Evolutionary conservation across 2,888 invertebrate genomes (phyloP), one percentile per base, ranked within the genome.

Genomic region (Aphidius colemani): DNA sequence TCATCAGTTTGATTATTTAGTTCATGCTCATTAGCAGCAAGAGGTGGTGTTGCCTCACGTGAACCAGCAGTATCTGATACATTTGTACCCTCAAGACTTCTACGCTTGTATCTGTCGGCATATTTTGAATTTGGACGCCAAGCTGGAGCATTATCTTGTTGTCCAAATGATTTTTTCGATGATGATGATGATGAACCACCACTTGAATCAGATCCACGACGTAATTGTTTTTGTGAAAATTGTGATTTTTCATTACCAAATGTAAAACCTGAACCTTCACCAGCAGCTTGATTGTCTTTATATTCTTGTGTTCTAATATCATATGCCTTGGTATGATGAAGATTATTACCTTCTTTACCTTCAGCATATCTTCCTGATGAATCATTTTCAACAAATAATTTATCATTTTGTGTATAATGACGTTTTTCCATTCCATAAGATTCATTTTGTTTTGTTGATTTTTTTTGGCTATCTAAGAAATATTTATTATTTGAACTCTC

Each of bases 11-110:
- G 50, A 9, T 50, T 7, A 7, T 8, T 9, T 57, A 0, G 7
- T 2, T 9, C 13, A 48, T 40, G 50, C 51, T 53, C 6, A 30
- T 10, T 8, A 30, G 30, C 3, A 5, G 30, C 30, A 30, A 30
- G 30, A 5, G 30, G 30, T 30, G 30, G 30, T 30, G 30, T 30
- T 30, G 30, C 30, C 5, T 30, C 30, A 30, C 30, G 30, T 30
- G 30, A 30, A 30, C 30, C 64, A 40, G 64, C 64, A 5, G 58
- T 66, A 46, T 66, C 62, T 10, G 65, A 63, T 46, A 74, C 64
- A 61, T 78, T 79, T 1, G 78, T 78, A 10, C 74, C 70, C 49
- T 75, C 74, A 43, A 79, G 69, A 59, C 75, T 78, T 18, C 64
- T 68, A 9, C 69, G 72, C 4, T 67, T 59, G n/a, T 72, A 72